Evolutionary conservation across 1,140 invertebrate genomes (phyloP).

Genomic region (Bombus vancouverensis): DNA sequence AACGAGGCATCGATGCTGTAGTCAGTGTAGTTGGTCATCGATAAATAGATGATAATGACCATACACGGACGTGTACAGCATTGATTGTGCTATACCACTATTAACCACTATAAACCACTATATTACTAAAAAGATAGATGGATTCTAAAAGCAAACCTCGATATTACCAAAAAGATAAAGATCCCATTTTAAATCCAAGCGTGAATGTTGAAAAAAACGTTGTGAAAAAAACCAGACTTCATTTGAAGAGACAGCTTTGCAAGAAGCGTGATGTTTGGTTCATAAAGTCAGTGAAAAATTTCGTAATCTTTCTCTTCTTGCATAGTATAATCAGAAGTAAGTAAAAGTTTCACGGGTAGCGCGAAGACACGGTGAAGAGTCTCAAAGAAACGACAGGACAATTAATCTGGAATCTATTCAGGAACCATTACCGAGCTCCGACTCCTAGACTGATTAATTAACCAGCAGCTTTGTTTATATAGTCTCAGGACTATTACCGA

Average conservation of each 20-base stretch:
- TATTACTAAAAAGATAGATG: background rate
- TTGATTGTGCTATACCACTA: background rate
- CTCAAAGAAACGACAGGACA: slow-evolving; percentile 27
- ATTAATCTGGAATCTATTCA: slow-evolving; percentile 51
- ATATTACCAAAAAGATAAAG: background rate
- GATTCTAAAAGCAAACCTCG: background rate
- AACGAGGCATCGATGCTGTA: background rate
- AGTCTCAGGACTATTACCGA: slow-evolving; percentile 36
- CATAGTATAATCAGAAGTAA: background rate
- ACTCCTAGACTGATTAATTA: slow-evolving; percentile 47
- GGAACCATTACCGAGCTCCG: slow-evolving; percentile 11
- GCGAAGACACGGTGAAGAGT: background rate
- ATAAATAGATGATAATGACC: slow-evolving; percentile 26
- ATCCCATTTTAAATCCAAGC: background rate
- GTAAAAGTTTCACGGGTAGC: background rate
- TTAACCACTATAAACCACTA: background rate
- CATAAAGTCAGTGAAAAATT: background rate
- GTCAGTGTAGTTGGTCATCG: background rate
- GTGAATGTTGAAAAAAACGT: background rate
- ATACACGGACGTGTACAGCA: background rate
- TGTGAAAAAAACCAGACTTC: background rate
- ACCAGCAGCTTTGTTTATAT: slow-evolving; percentile 46
- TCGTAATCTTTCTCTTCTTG: background rate
- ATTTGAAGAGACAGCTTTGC: background rate
- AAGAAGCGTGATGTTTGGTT: background rate